phyloP scores from a whole-genome alignment of 2,797 vertebrate species.

The Danio albolineatus region DNA sequence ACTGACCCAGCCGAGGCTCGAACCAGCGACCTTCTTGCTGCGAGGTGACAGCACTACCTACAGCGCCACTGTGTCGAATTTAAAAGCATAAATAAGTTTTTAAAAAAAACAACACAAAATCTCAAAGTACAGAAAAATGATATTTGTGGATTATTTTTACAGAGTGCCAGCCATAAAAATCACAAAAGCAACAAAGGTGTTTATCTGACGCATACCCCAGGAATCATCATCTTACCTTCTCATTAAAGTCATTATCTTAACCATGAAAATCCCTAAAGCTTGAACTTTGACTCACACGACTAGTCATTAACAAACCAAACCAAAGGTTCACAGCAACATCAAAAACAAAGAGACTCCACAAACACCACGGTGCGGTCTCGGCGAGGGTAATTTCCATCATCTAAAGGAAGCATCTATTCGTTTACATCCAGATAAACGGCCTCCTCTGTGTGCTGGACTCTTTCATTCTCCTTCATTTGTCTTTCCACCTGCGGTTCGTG shows the following conservation, averaged over 20 bases:
- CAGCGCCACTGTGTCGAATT: too few relatives aligned
- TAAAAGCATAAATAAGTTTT: too few relatives aligned
- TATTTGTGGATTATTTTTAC: too few relatives aligned
- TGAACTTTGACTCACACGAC: not conserved
- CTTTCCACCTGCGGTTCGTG: conserved; percentile 25
- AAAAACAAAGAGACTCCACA: conserved; percentile 19
- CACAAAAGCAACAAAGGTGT: not conserved
- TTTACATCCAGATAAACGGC: conserved; percentile 13
- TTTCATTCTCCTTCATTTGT: conserved; percentile 46
- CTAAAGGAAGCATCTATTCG: not conserved
- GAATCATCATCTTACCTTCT: not conserved
- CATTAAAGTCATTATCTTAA: conserved; percentile 5
- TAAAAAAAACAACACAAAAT: too few relatives aligned
- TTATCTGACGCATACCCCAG: not conserved
- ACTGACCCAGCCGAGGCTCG: too few relatives aligned
- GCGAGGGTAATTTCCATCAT: conserved; percentile 11
- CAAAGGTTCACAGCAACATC: conserved; percentile 3
- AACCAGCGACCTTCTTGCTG: too few relatives aligned
- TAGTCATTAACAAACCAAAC: not conserved
- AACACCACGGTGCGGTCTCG: not conserved
- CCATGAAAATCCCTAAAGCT: not conserved
- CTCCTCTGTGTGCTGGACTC: not conserved
- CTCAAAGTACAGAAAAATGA: too few relatives aligned
- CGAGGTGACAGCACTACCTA: too few relatives aligned
- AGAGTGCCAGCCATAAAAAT: not conserved